Conservation (phyloP, 2,797 vertebrate genomes). For the Rhinoraja longicauda region DNA sequence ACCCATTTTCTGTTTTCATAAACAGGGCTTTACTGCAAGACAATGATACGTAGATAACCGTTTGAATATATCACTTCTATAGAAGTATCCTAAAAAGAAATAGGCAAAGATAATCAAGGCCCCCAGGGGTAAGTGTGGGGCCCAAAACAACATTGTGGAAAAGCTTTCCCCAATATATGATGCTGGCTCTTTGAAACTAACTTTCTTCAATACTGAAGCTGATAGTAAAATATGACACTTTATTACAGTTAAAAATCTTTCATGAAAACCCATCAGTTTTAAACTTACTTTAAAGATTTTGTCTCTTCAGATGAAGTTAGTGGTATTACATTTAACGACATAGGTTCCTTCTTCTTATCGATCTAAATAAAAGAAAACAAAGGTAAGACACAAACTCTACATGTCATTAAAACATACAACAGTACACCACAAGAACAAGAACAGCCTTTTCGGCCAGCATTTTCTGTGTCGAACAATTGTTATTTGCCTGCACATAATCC, state of each 20-base stretch:
- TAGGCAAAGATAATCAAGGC: not conserved
- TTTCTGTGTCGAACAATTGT: no score
- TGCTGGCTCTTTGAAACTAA: not conserved
- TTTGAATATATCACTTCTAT: not conserved
- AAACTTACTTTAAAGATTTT: slow-evolving; percentile 80
- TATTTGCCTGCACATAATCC: no score
- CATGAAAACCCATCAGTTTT: not conserved
- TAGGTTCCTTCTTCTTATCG: slow-evolving; percentile 91
- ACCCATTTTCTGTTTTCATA: no score
- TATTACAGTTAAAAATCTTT: not conserved
- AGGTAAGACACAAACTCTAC: not conserved
- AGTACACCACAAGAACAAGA: no score
- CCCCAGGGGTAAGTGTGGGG: not conserved
- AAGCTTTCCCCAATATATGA: not conserved
- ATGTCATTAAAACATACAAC: no score
- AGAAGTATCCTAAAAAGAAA: not conserved
- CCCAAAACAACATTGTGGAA: not conserved
- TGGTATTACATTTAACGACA: slow-evolving; percentile 64
- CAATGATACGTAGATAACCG: not conserved
- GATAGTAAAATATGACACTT: not conserved
- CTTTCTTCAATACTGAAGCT: not conserved
- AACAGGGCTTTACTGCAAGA: not conserved
- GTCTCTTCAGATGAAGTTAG: slow-evolving; percentile 77
- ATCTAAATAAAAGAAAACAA: slow-evolving; percentile 57
- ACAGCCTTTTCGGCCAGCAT: no score